Percentiles rank a stretch among this genome's conserved stretches.
Evolutionary conservation across 2,888 invertebrate genomes (phyloP).

Genomic region (Drosophila anomalata): DNA sequence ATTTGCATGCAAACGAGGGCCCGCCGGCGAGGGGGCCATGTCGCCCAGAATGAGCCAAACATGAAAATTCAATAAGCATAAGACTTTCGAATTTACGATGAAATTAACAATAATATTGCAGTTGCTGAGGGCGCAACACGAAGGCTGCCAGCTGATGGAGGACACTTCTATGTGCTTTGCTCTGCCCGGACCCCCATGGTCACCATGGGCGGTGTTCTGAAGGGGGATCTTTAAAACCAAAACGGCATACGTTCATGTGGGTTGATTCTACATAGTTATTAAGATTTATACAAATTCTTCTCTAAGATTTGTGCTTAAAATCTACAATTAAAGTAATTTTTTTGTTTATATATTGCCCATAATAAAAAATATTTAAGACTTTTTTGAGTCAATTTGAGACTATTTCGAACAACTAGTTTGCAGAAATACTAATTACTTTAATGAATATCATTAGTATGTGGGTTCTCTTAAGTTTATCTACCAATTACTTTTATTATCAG

Average conservation of each 20-base stretch:
- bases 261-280: too few species aligned
- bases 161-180: conserved; percentile 33
- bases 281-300: too few species aligned
- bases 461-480: too few species aligned
- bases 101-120: conserved; percentile 80
- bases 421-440: not conserved
- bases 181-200: conserved; percentile 21
- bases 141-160: conserved; percentile 31
- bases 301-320: too few species aligned
- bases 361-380: too few species aligned
- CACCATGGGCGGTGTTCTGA: not conserved
- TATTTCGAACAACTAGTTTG: too few species aligned
- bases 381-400: too few species aligned
- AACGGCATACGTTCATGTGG: conserved; percentile 2
- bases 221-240: not conserved
- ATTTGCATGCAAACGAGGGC: conserved; percentile 61
- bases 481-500: not conserved
- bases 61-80: conserved; percentile 83
- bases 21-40: conserved; percentile 21
- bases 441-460: not conserved
- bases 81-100: conserved; percentile 81
- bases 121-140: conserved; percentile 59
- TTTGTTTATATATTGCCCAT: too few species aligned
- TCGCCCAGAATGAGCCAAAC: conserved; percentile 55
- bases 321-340: too few species aligned